Evolutionary conservation across 2,888 invertebrate species (phyloP).

Genomic region (Cotesia congregata): DNA sequence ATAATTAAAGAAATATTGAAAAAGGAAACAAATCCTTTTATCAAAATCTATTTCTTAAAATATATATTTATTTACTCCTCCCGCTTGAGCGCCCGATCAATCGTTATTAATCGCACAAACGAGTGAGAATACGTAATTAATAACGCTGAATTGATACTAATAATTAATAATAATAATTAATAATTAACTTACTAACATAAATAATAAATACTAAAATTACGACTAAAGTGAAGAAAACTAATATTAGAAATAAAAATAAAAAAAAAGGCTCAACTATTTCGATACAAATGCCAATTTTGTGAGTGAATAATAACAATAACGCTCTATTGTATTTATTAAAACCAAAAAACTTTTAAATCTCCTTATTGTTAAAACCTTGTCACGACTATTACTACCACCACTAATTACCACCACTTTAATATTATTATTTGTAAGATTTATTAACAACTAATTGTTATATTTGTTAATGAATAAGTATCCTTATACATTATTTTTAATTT

Average conservation of each 20-base stretch:
- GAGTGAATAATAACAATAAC: background rate
- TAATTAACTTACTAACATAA: background rate
- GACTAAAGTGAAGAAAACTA: background rate
- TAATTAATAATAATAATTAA: conserved; percentile 22
- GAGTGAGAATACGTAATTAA: conserved; percentile 24
- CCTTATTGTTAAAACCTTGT: conserved; percentile 39
- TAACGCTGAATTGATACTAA: conserved; percentile 13
- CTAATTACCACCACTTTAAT: conserved; percentile 39
- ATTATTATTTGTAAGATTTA: conserved; percentile 6
- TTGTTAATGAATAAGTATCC: conserved; percentile 3
- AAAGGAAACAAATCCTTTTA: conserved; percentile 37
- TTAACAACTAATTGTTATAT: background rate
- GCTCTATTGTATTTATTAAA: background rate
- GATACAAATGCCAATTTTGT: conserved; percentile 13
- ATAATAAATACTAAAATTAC: background rate
- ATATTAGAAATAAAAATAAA: background rate
- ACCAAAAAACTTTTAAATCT: background rate
- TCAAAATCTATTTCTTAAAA: conserved; percentile 29
- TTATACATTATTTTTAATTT: too few relatives aligned
- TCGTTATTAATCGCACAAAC: conserved; percentile 25
- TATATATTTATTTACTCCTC: conserved; percentile 7
- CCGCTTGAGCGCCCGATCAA: conserved; percentile 16
- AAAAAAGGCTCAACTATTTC: conserved; percentile 17
- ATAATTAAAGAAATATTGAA: conserved; percentile 44
- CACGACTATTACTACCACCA: conserved; percentile 47